Base-by-base conservation (phyloP, 2,797 vertebrate genomes). In the Manis pentadactyla region DNA sequence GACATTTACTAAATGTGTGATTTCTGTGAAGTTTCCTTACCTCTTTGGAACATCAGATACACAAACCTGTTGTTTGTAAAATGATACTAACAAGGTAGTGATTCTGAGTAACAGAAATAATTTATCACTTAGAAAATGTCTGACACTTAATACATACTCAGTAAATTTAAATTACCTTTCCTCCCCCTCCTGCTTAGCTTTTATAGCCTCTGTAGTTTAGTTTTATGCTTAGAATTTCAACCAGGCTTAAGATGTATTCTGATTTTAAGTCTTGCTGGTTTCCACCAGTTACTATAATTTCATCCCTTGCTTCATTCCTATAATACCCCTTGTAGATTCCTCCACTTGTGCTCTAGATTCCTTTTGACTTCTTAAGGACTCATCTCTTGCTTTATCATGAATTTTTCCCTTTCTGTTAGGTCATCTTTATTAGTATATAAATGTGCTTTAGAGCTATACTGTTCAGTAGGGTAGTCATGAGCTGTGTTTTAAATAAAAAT, bases 291-390 rank as follows among this genome's bases (percentile, higher is more conserved):
- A 31, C 19, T 27, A 4, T 88, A 59, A 85, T 51, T 92, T 88
- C 34, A 27, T 85, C 34, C 21, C 79, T 94, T 90, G 64, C 25
- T 81, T 92, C 29, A 37, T 82, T 90, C 37, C 8, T 53, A 7
- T 93, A 68, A 31, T 49, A 57, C 23, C 29, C 11, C n/a, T 61
- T 81, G 12, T 79, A 34, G 31, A 49, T 63, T 73, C 42, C 11
- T 63, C 51, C 0, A 7, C 42, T 61, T 81, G 34, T 77, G 42
- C 31, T 82, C 68, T 90, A 34, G 53, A 39, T 92, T 83, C 61
- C 71, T 79, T 96, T 90, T 93, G 25, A 77, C 64, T 78, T 90
- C 57, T 66, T 61, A 75, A 85, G 83, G 66, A 75, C n/a, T 31
- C 13, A 1, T 57, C 29, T 79, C 13, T 96, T 74, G 21, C n/a